A percentile compares a stretch with the other conserved stretches of the same genome.
Evolutionary conservation across 2,888 invertebrate species (phyloP).

Genomic region (Bembecia ichneumoniformis): DNA sequence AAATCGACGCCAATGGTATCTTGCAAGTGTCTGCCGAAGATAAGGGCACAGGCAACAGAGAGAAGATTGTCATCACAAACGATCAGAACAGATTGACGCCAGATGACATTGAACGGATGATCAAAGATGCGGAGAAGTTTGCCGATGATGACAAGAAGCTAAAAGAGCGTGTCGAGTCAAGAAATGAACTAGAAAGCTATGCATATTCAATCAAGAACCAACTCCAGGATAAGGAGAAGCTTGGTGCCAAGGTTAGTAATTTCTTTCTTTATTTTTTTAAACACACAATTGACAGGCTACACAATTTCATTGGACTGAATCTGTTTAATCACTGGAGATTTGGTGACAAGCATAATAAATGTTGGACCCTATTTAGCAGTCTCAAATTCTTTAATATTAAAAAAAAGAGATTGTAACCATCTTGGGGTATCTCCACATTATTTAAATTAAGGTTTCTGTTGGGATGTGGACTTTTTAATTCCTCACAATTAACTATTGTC

Average conservation of each 20-base stretch:
- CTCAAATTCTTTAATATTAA: no score
- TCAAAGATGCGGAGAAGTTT: slow-evolving; percentile 98
- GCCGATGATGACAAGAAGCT: slow-evolving; percentile 98
- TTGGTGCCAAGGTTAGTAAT: slow-evolving; percentile 83
- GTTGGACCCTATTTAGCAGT: no score
- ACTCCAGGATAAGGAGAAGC: slow-evolving; percentile 95
- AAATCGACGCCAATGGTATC: slow-evolving; percentile 95
- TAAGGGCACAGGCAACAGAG: slow-evolving; percentile 98
- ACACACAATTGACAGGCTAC: not conserved
- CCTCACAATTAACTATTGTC: no score
- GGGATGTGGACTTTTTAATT: no score
- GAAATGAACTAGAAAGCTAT: slow-evolving; percentile 97
- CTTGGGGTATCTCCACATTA: no score
- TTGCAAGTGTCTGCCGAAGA: slow-evolving; percentile 98
- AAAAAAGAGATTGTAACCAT: no score
- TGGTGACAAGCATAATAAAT: no score
- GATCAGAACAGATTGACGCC: slow-evolving; percentile 97
- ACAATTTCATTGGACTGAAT: no score
- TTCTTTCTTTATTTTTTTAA: not conserved
- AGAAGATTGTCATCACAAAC: slow-evolving; percentile 99
- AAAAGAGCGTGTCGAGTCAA: slow-evolving; percentile 94
- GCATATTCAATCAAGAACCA: slow-evolving; percentile 98
- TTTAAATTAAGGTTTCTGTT: no score
- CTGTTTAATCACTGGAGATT: no score
- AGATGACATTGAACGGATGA: slow-evolving; percentile 99